A percentile compares a stretch with the other conserved stretches of the same genome.
phyloP scores from a whole-genome alignment of 2,888 invertebrate species.

The Cabera pusaria region DNA sequence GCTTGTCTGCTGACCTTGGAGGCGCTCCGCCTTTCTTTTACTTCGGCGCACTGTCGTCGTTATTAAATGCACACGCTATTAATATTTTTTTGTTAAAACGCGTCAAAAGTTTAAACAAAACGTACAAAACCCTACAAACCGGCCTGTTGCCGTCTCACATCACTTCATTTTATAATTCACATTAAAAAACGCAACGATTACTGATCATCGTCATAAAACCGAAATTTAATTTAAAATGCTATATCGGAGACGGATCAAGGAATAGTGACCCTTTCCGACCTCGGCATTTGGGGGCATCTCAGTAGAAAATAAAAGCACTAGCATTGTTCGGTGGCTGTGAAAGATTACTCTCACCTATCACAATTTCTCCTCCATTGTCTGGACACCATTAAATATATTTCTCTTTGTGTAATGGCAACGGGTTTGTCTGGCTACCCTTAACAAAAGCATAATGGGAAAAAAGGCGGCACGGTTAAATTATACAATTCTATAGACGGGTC shows the following conservation, averaged over 20 bases:
- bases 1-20: conserved; percentile 27
- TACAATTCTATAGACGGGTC: conserved; percentile 62
- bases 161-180: conserved; percentile 31
- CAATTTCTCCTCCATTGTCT: conserved; percentile 77
- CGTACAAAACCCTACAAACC: conserved; percentile 8
- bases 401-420: conserved; percentile 66
- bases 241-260: conserved; percentile 46
- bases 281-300: conserved; percentile 61
- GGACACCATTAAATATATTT: conserved; percentile 69
- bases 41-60: conserved; percentile 21
- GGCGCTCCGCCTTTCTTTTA: conserved; percentile 31
- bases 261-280: conserved; percentile 66
- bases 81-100: conserved; percentile 7
- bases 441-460: conserved; percentile 73
- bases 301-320: conserved; percentile 61
- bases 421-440: conserved; percentile 66
- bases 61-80: conserved; percentile 14
- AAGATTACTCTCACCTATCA: conserved; percentile 82
- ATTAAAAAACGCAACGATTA: conserved; percentile 32
- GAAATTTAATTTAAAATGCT: conserved; percentile 61
- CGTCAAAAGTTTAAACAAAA: conserved; percentile 14
- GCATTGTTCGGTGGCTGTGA: conserved; percentile 61
- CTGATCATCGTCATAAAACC: conserved; percentile 43
- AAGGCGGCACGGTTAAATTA: conserved; percentile 67
- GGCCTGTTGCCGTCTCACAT: conserved; percentile 20